These are phyloP conservation scores for Accipiter virgatus DNA, from an alignment of 2,113 vertebrate species.

Conservation along the genomic window DNA sequence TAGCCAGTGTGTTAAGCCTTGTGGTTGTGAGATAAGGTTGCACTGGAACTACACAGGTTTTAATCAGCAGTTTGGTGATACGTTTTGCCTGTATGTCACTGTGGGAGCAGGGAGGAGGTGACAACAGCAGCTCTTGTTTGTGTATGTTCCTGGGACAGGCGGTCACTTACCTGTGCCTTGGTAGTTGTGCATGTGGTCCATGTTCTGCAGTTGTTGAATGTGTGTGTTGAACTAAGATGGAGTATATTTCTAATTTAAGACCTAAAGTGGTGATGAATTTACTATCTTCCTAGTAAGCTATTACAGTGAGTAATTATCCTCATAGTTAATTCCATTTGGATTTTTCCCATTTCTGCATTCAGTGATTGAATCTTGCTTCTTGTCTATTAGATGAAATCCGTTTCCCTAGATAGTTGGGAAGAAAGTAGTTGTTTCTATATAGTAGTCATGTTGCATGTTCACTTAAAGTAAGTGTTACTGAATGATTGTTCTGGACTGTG, in stretches of 20 bases:
- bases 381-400: background rate
- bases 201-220: background rate
- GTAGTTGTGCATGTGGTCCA: background rate
- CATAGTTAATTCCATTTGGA: background rate
- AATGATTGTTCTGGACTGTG: background rate
- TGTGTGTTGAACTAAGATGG: background rate
- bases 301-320: background rate
- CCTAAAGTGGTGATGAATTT: background rate
- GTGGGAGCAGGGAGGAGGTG: background rate
- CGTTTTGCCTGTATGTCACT: fast-evolving
- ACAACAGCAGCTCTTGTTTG: background rate
- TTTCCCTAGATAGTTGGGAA: background rate
- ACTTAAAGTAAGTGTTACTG: background rate
- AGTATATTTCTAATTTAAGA: background rate
- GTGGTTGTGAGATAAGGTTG: background rate
- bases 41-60: background rate
- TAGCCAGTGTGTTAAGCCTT: background rate
- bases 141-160: background rate
- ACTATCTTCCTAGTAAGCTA: background rate
- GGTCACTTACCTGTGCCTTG: background rate
- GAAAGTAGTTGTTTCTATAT: background rate
- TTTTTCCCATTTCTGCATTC: background rate
- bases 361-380: background rate
- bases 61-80: background rate
- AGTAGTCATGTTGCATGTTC: background rate